Evolutionary conservation across 2,888 invertebrate genomes (phyloP), one percentile per base, ranked within the genome.

Genomic region (Zygothrica quintamaculata): DNA sequence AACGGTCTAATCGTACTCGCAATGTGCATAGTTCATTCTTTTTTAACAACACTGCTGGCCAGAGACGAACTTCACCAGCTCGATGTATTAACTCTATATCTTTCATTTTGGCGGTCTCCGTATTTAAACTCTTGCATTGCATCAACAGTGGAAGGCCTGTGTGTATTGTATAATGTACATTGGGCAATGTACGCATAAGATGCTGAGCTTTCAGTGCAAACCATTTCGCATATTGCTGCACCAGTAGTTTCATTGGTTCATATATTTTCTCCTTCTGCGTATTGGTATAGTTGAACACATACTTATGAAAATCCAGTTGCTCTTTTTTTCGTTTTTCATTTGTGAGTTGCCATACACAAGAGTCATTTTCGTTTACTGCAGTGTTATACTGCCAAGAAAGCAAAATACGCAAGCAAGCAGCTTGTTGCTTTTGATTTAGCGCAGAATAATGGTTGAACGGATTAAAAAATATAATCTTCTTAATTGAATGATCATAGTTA

Each of bases 91-190:
- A 4, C 8, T 77, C 37, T 3, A 84, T 62, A 0, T 85, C 47
- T 3, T 66, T 59, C 1, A 90, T 73, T 2, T 48, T 50, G 4
- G 74, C 84, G 0, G 22, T 36, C 0, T 61, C 46, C 1, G 61
- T 57, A 18, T 71, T 71, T 0, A 59, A 12, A 13, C 59, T 67
- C 1, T 74, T 81, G 52, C 81, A 88, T 1, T 71, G 53, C 0
- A 58, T 37, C 1, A 89, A 62, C n/a, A 82, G 75, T 0, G 90
- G 90, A 1, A 90, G 51, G 0, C 90, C 90, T 0, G 77, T 73
- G 16, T 80, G 57, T 2, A 89, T 88, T 11, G 77, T 65, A 29
- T 85, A 89, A 2, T 55, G 46, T 0, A 40, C 48, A 12, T 79
- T 61, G 1, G 56, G 47, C 6, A 79, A 34, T 1, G 37, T 47